These are phyloP conservation scores for Dendrocincla tyrannina DNA, from an alignment of 2,797 vertebrate genomes.

Conservation along the genomic window DNA sequence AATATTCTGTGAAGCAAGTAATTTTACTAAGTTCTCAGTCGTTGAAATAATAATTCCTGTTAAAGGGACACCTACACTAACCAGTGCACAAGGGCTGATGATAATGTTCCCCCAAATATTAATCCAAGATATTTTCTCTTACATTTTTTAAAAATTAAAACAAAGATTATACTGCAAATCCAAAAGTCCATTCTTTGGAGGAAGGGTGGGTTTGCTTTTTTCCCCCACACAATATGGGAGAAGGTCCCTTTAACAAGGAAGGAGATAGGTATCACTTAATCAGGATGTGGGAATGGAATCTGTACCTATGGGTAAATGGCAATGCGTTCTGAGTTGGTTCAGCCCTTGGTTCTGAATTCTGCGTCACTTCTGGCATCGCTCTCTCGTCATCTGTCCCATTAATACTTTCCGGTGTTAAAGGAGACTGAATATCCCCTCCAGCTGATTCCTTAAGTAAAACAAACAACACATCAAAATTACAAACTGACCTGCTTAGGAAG, in stretches of 20 bases:
- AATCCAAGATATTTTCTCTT: background rate
- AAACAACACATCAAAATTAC: conserved; percentile 32
- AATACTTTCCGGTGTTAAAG: conserved; percentile 91
- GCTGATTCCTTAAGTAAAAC: conserved; percentile 87
- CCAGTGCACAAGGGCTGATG: background rate
- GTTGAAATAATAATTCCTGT: conserved; percentile 14
- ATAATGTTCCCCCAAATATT: background rate
- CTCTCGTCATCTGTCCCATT: conserved; percentile 93
- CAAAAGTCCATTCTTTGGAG: background rate
- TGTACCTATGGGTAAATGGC: conserved; percentile 94
- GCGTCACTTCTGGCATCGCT: conserved; percentile 84
- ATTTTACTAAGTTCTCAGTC: conserved; percentile 20
- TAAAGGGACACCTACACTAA: conserved; percentile 33
- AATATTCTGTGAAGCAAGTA: conserved; percentile 16
- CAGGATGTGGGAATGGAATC: conserved; percentile 77
- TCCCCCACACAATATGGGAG: background rate
- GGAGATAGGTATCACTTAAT: conserved; percentile 69
- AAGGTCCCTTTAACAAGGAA: conserved; percentile 55
- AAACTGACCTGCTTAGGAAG: background rate
- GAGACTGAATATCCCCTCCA: conserved; percentile 92
- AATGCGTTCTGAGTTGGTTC: conserved; percentile 92
- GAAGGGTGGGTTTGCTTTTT: background rate
- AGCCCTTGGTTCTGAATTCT: conserved; percentile 88
- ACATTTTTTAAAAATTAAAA: background rate
- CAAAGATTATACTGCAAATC: background rate